A percentile compares a stretch with the other conserved stretches of the same genome.
phyloP scores from a whole-genome alignment of 1,140 invertebrate genomes.

The Eurytemora carolleeae region DNA sequence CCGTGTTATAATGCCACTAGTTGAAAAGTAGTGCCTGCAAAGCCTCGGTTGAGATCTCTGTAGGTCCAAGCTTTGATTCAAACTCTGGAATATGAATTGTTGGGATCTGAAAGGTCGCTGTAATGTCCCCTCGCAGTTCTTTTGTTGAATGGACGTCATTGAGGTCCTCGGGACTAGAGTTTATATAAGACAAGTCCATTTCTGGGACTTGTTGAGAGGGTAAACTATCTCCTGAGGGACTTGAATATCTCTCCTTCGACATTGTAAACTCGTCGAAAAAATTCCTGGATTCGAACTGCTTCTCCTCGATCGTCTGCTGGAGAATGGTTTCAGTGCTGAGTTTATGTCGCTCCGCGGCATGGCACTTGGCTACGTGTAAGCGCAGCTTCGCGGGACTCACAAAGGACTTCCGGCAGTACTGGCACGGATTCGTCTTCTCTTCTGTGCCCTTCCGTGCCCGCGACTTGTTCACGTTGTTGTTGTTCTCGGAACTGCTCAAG shows the following conservation, averaged over 20 bases:
- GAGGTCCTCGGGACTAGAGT: neutral
- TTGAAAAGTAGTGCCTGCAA: neutral
- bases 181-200: neutral
- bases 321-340: neutral
- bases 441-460: neutral
- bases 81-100: neutral
- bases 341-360: neutral
- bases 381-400: neutral
- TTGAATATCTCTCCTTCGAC: neutral
- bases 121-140: neutral
- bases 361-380: neutral
- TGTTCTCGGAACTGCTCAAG: neutral
- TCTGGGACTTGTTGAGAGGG: neutral
- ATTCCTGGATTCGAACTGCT: neutral
- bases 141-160: neutral
- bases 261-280: neutral
- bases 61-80: neutral
- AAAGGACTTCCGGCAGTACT: neutral
- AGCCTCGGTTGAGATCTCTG: neutral
- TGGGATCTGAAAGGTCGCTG: neutral
- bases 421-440: neutral
- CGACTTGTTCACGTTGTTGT: neutral
- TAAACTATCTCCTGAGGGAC: neutral
- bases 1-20: neutral
- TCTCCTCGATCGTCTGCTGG: neutral